Conservation (phyloP, 2,888 invertebrate genomes). For the Folsomia manolachei region DNA sequence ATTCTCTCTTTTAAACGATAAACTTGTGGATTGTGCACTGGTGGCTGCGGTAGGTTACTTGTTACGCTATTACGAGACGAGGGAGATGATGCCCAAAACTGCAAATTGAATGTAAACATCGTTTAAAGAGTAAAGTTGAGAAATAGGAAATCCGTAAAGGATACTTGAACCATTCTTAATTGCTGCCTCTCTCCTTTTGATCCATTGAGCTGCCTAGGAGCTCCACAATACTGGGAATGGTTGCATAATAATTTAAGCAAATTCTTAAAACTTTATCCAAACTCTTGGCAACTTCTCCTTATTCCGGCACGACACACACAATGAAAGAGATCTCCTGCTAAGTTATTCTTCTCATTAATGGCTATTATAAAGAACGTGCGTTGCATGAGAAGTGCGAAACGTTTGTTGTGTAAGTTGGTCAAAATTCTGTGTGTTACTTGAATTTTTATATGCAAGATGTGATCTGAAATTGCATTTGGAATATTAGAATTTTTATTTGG, state of each 20-base stretch:
- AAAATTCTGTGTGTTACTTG: not conserved
- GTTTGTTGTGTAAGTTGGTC: not conserved
- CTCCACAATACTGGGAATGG: not conserved
- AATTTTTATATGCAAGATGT: not conserved
- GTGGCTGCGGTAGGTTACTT: not conserved
- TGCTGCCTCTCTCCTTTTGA: not conserved
- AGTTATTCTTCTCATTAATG: conserved; percentile 10
- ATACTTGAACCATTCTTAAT: not conserved
- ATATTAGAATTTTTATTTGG: not conserved
- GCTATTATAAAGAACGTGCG: not conserved
- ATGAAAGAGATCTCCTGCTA: not conserved
- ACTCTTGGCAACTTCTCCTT: not conserved
- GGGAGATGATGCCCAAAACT: not conserved
- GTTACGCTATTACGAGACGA: not conserved
- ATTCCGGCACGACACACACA: not conserved
- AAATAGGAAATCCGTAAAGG: not conserved
- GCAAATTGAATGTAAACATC: conserved; percentile 14
- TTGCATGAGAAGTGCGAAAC: not conserved
- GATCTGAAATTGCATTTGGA: not conserved
- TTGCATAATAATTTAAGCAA: too few species aligned
- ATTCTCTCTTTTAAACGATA: not conserved
- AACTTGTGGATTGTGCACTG: too few species aligned
- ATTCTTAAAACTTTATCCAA: not conserved
- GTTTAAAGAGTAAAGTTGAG: conserved; percentile 6
- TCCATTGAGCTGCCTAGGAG: not conserved